phyloP scores from a whole-genome alignment of 2,113 vertebrate species.

The Bagarius yarrelli region DNA sequence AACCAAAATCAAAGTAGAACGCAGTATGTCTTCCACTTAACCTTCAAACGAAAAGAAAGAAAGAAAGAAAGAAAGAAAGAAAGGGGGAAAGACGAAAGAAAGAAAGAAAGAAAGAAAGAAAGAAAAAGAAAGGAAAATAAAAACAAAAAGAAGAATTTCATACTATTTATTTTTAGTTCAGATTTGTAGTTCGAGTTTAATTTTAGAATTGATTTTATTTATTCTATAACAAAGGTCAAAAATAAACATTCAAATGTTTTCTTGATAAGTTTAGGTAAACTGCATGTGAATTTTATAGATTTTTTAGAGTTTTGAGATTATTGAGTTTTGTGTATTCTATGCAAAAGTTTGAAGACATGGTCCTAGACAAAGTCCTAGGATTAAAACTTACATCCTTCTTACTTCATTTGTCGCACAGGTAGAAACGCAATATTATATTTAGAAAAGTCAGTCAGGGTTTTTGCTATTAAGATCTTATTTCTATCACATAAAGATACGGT shows the following conservation, averaged over 20 bases:
- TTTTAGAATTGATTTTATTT: no score
- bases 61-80: neutral
- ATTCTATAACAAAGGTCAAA: neutral
- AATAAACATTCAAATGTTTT: neutral
- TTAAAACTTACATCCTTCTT: neutral
- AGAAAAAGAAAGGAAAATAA: neutral
- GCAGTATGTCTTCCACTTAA: neutral
- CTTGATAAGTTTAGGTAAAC: neutral
- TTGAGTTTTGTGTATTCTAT: neutral
- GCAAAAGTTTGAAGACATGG: neutral
- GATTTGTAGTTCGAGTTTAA: neutral
- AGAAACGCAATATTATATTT: neutral
- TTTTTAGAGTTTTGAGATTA: neutral
- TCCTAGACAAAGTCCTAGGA: neutral
- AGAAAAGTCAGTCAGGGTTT: neutral
- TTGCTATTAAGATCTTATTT: no score
- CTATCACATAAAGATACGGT: neutral
- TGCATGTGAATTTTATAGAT: neutral
- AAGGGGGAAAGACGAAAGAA: neutral
- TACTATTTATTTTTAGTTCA: neutral
- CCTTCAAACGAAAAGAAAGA: neutral
- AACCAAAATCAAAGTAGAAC: neutral
- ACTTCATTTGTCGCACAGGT: neutral
- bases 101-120: neutral
- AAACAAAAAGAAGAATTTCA: no score